Conservation (phyloP, 2,113 vertebrate genomes). For the Sorex fumeus region DNA sequence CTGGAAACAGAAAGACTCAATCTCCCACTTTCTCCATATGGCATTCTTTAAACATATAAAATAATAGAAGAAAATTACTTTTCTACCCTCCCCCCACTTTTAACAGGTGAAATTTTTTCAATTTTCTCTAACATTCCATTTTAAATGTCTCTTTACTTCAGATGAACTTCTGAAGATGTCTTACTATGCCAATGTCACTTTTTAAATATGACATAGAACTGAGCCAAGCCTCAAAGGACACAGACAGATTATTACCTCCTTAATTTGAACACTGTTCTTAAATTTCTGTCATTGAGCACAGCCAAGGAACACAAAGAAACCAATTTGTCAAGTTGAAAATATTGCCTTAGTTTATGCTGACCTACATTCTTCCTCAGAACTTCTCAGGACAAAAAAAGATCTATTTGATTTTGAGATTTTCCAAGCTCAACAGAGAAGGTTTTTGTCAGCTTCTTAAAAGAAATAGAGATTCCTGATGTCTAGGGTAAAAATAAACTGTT, state of each 20-base stretch:
- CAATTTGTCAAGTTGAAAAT: slow-evolving; percentile 76
- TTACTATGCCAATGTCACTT: slow-evolving; percentile 60
- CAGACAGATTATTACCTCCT: slow-evolving; percentile 42
- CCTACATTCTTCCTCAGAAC: slow-evolving; percentile 74
- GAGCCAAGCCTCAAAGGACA: slow-evolving; percentile 59
- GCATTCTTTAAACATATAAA: neutral
- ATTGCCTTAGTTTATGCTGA: slow-evolving; percentile 72
- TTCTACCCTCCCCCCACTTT: neutral
- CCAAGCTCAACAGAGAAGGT: slow-evolving; percentile 47
- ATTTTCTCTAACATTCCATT: neutral
- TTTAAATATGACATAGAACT: slow-evolving; percentile 58
- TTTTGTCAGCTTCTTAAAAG: slow-evolving; percentile 62
- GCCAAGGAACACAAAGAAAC: slow-evolving; percentile 78
- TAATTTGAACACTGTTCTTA: slow-evolving; percentile 62
- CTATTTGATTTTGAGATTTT: slow-evolving; percentile 68
- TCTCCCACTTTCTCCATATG: neutral
- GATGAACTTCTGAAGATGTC: slow-evolving; percentile 36
- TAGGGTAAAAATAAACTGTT: slow-evolving; percentile 52
- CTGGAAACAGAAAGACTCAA: neutral
- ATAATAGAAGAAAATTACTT: neutral
- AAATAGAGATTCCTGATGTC: slow-evolving; percentile 56
- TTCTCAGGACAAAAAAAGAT: slow-evolving; percentile 58
- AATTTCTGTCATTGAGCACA: slow-evolving; percentile 67
- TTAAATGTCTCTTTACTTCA: slow-evolving; percentile 13
- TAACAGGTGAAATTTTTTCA: neutral